These are phyloP conservation scores for Chondrilla cf. caribensis DNA, from an alignment of 37 sponge, comb jelly and placozoan species.

Conservation along the genomic window DNA sequence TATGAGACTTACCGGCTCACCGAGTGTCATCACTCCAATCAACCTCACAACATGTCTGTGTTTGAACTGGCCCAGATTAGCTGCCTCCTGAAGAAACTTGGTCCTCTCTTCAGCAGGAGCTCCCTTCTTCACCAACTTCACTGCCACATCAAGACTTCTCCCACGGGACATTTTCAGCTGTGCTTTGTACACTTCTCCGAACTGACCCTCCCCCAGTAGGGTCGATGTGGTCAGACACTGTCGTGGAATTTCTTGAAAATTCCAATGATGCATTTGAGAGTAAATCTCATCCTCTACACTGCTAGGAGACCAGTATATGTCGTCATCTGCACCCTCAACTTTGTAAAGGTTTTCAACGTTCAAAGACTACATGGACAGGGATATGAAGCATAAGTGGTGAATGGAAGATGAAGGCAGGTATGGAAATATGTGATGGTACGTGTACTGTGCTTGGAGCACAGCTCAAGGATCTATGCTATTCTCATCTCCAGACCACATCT, in stretches of 20 bases:
- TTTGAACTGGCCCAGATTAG: slow-evolving; percentile 14
- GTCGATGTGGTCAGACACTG: not conserved
- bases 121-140: slow-evolving; percentile 19
- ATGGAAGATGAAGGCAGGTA: no score
- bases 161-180: not conserved
- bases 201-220: not conserved
- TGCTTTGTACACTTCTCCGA: not conserved
- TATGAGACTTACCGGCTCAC: not conserved
- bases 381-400: no score
- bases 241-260: not conserved
- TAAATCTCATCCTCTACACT: not conserved
- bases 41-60: slow-evolving; percentile 1
- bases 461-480: no score
- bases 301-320: not conserved
- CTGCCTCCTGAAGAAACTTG: slow-evolving; percentile 6
- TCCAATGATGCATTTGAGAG: not conserved
- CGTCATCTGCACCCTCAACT: not conserved
- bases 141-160: not conserved
- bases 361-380: no score
- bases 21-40: not conserved
- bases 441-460: no score
- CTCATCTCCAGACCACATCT: no score
- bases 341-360: no score
- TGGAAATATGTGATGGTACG: no score
- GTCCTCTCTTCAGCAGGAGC: slow-evolving; percentile 5